phyloP scores from a whole-genome alignment of 2,888 invertebrate genomes.

The Osedax frankpressi region DNA sequence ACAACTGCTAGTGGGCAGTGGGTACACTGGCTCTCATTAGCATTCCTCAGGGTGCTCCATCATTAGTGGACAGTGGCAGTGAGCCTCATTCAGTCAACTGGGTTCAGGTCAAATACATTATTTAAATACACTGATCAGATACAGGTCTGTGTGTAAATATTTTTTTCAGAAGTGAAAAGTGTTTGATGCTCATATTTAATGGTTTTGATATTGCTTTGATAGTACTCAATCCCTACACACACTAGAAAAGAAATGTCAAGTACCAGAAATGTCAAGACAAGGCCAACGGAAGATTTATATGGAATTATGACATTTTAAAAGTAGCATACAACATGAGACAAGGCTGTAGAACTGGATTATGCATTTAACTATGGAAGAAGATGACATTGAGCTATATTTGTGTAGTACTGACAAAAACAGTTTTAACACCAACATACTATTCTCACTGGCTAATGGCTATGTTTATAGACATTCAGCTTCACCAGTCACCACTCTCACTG shows the following conservation, averaged over 20 bases:
- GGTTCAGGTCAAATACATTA: not conserved
- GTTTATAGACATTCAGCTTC: not conserved
- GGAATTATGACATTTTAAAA: too few relatives aligned
- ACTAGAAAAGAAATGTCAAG: too few relatives aligned
- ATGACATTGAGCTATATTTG: too few relatives aligned
- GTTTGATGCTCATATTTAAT: not conserved
- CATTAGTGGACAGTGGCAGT: slow-evolving; percentile 5
- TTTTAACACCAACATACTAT: not conserved
- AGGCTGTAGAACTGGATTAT: not conserved
- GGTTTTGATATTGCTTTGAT: too few relatives aligned
- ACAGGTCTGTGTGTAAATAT: too few relatives aligned
- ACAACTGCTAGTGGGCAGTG: not conserved
- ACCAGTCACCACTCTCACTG: not conserved
- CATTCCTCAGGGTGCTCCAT: slow-evolving; percentile 5
- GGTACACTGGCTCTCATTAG: slow-evolving; percentile 4
- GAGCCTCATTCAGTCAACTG: not conserved
- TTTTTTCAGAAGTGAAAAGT: not conserved
- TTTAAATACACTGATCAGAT: not conserved
- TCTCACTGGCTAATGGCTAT: not conserved
- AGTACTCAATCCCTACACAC: too few relatives aligned
- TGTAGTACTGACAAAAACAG: too few relatives aligned
- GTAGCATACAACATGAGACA: not conserved
- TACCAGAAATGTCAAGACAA: too few relatives aligned
- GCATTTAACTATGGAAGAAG: not conserved
- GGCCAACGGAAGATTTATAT: too few relatives aligned